phyloP scores from a whole-genome alignment of 2,113 vertebrate species.

The Prunella fulvescens region DNA sequence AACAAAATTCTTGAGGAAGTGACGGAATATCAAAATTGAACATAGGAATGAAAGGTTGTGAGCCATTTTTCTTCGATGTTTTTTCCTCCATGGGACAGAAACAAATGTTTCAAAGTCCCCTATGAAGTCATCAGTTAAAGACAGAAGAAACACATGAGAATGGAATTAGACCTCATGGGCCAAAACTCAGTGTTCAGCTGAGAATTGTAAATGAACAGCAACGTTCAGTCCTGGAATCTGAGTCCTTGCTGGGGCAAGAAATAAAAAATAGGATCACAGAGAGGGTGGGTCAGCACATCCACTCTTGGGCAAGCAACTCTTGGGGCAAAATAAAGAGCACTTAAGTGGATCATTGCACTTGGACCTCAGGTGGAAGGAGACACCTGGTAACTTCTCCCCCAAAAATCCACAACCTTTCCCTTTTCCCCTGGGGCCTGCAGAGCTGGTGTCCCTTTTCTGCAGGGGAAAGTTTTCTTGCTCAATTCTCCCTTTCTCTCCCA shows the following conservation, averaged over 20 bases:
- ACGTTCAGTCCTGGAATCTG: accelerated
- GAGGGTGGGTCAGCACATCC: neutral
- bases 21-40: neutral
- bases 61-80: neutral
- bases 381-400: neutral
- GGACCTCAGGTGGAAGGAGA: neutral
- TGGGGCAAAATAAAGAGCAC: neutral
- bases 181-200: neutral
- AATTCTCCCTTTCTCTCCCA: neutral
- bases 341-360: neutral
- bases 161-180: neutral
- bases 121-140: neutral
- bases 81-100: neutral
- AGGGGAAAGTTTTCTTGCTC: neutral
- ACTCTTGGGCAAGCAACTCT: neutral
- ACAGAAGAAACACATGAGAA: neutral
- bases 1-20: neutral
- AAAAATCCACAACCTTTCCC: neutral
- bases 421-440: neutral
- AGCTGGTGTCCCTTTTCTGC: neutral
- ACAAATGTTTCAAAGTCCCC: neutral
- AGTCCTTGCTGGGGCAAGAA: neutral
- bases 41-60: neutral
- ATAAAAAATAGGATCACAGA: neutral
- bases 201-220: neutral